These are phyloP conservation scores for Tinea trinotella DNA, from an alignment of 2,888 invertebrate species.

Conservation along the genomic window DNA sequence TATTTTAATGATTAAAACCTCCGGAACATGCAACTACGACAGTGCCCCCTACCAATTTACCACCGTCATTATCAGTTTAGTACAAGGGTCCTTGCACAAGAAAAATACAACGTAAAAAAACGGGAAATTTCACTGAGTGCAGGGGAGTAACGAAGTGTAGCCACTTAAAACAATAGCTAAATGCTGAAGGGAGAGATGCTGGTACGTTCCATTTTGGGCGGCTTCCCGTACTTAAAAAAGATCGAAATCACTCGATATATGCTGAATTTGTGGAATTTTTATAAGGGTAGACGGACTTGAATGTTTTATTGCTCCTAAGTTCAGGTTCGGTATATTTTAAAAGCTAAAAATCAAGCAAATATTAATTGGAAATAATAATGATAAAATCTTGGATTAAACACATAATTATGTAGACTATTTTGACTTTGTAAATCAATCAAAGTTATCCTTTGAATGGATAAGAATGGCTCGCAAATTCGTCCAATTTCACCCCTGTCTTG, in stretches of 20 bases:
- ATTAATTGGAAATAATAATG: too few relatives aligned
- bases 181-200: conserved; percentile 52
- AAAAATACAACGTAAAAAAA: conserved; percentile 50
- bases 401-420: neutral
- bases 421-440: conserved; percentile 6
- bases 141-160: conserved; percentile 67
- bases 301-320: conserved; percentile 45
- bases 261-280: conserved; percentile 65
- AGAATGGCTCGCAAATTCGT: conserved; percentile 61
- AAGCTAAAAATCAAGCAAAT: too few relatives aligned
- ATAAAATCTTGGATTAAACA: too few relatives aligned
- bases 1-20: conserved; percentile 49
- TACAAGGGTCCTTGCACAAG: conserved; percentile 46
- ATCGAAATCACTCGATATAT: conserved; percentile 59
- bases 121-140: conserved; percentile 51
- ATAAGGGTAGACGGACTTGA: conserved; percentile 42
- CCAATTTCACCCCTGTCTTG: conserved; percentile 58
- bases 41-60: conserved; percentile 32
- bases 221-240: conserved; percentile 51
- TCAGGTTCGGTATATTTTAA: neutral
- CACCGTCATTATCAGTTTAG: conserved; percentile 66
- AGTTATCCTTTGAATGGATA: conserved; percentile 21
- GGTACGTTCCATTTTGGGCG: conserved; percentile 30
- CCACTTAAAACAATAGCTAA: conserved; percentile 71
- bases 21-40: conserved; percentile 34